Evolutionary conservation across 2,113 vertebrate genomes (phyloP).

Genomic region (Odocoileus hemionus): DNA sequence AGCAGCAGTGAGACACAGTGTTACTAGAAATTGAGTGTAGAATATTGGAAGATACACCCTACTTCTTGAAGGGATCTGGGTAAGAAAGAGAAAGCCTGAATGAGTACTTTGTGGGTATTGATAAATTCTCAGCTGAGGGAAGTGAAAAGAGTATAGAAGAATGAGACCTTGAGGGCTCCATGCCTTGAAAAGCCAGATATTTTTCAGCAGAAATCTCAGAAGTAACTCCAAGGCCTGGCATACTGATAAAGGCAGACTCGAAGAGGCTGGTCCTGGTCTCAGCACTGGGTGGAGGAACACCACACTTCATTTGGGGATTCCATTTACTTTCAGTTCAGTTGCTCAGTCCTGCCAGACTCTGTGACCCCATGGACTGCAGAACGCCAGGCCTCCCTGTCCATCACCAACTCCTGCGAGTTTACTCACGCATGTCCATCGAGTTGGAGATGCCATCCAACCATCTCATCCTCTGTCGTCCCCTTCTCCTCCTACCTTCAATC

Average conservation of each 20-base stretch:
- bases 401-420: background rate
- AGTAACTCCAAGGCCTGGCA: background rate
- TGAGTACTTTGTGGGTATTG: background rate
- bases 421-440: background rate
- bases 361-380: background rate
- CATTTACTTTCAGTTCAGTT: background rate
- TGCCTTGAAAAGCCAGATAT: background rate
- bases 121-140: background rate
- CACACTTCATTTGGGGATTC: background rate
- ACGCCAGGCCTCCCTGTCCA: background rate
- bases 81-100: background rate
- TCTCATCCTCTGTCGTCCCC: background rate
- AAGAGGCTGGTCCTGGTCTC: no score
- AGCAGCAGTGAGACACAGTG: background rate
- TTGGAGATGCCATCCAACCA: background rate
- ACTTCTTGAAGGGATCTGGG: background rate
- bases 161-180: background rate
- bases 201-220: background rate
- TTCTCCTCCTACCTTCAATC: background rate
- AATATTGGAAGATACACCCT: background rate
- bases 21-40: background rate
- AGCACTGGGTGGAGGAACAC: background rate
- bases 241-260: background rate
- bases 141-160: background rate
- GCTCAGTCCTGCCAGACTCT: accelerated